Evolutionary conservation across 2,797 vertebrate genomes (phyloP).

Genomic region (Remorina albescens): DNA sequence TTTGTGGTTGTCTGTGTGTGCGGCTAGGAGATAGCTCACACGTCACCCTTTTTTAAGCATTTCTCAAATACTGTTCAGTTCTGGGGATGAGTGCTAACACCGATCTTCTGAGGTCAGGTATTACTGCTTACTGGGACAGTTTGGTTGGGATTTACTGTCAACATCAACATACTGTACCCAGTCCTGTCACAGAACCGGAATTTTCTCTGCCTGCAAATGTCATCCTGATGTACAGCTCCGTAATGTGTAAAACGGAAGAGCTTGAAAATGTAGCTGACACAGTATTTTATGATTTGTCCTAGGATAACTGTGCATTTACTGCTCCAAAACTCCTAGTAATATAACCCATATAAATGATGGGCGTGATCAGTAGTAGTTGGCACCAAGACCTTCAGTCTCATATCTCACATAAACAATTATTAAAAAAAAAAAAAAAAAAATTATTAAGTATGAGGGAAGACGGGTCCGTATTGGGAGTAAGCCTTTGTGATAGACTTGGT

Average conservation of each 20-base stretch:
- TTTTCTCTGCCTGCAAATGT: slow-evolving; percentile 31
- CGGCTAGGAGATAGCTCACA: slow-evolving; percentile 1
- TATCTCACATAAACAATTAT: slow-evolving; percentile 21
- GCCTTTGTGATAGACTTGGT: slow-evolving; percentile 60
- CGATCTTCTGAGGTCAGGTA: slow-evolving; percentile 9
- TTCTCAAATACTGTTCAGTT: not conserved
- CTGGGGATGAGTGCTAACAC: not conserved
- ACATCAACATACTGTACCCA: not conserved
- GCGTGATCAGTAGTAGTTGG: slow-evolving; percentile 39
- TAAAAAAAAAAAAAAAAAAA: slow-evolving; percentile 23
- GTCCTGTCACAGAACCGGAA: slow-evolving; percentile 41
- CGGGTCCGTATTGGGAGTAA: slow-evolving; percentile 44
- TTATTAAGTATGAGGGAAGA: slow-evolving; percentile 34
- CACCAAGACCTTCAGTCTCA: slow-evolving; percentile 11
- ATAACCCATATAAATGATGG: slow-evolving; percentile 36
- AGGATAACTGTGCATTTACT: slow-evolving; percentile 58
- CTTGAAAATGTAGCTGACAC: slow-evolving; percentile 53
- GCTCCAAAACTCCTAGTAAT: slow-evolving; percentile 43
- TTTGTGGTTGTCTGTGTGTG: slow-evolving; percentile 1
- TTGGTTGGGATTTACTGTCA: slow-evolving; percentile 45
- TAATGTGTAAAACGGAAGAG: slow-evolving; percentile 73
- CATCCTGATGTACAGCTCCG: slow-evolving; percentile 59
- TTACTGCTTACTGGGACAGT: slow-evolving; percentile 11
- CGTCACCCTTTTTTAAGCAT: slow-evolving; percentile 14
- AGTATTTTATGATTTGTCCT: slow-evolving; percentile 49